Base-by-base conservation (phyloP, 2,113 vertebrate species). In the Cyrtonyx montezumae region DNA sequence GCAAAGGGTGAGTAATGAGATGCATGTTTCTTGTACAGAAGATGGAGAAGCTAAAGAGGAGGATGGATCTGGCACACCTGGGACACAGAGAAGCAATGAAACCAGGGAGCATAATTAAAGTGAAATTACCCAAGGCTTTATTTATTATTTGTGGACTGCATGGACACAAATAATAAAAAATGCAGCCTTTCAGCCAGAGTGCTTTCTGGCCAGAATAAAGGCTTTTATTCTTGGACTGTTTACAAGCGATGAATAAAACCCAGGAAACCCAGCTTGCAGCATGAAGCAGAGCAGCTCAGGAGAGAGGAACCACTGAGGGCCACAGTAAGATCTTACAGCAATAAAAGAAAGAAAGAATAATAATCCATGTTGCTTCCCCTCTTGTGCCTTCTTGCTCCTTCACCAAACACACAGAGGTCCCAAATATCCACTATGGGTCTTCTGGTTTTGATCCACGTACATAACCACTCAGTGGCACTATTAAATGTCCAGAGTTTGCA, bases 101-200 rank as follows among this genome's bases (percentile, higher is more conserved):
- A 61, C 40, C 83, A 58, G 80, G 73, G 51, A 90, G 71, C 81
- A 80, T 87, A 73, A 94, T 95, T 89, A 95, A 95, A 94, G 49
- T 45, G 2, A 36, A 91, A 93, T 90, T 75, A 89, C 61, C 63
- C 58, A 14, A 9, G 53, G 55, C 43, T 88, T 93, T 94, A 88
- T 94, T 96, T 90, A 93, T 95, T 84, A 88, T 82, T 94, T 84
- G 96, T 91, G 80, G 77, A 76, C 84, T 93, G 58, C 70, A 61
- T 34, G 69, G 88, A 79, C 77, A 92, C 87, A 84, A 88, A 91
- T n/a, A 76, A 77, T 68, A 69, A 86, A 85, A 95, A 84, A 79
- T 67, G 77, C 62, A 79, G 79, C 79, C 83, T 81, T 88, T 58
- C 85, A 93, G 91, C 73, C 90, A 91, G 88, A 88, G 42, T 21